Evolutionary conservation across 2,888 invertebrate species (phyloP), one percentile per base, ranked within the genome.

Genomic region (Mesoligia furuncula): DNA sequence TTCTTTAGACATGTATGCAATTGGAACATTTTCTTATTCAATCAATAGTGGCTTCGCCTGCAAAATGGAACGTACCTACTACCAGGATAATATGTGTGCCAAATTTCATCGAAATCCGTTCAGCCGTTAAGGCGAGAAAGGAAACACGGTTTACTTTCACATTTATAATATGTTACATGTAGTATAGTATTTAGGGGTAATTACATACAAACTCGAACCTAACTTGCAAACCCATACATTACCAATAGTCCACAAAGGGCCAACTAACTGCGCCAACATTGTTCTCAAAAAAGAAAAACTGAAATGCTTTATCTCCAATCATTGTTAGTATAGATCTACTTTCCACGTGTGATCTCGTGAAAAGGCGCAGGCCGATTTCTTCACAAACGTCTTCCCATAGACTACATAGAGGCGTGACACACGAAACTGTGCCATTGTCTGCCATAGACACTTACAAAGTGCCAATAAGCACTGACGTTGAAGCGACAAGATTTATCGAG

Each of bases 331-430:
- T 77, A 86, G 86, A 83, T 88, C 86, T 79, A 87, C 85, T 90
- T 90, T 87, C 86, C 89, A 88, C 87, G 80, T 73, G 59, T 75
- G 85, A 86, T 85, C 79, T 80, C 79, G 80, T 85, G 87, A 79
- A 84, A 74, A 73, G 82, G 85, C 85, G 83, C 82, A 73, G 89
- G 78, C 85, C 90, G 91, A 93, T 94, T 94, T 94, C 93, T 91
- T 92, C 88, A 91, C 86, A 85, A 67, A 48, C 76, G 62, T 89
- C 92, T 93, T 93, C 93, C 89, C 93, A 93, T 92, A 89, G 81
- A 81, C 81, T 73, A 78, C 70, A 75, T 72, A 80, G 80, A 87
- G 75, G 81, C 80, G 83, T 84, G 84, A 85, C 81, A 80, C 70
- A 82, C 80, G 80, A 82, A 84, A 77, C 81, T 75, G 62, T 76